Percentiles rank a stretch among this genome's conserved stretches.
phyloP scores from a whole-genome alignment of 2,888 invertebrate species.

The Latrodectus elegans region DNA sequence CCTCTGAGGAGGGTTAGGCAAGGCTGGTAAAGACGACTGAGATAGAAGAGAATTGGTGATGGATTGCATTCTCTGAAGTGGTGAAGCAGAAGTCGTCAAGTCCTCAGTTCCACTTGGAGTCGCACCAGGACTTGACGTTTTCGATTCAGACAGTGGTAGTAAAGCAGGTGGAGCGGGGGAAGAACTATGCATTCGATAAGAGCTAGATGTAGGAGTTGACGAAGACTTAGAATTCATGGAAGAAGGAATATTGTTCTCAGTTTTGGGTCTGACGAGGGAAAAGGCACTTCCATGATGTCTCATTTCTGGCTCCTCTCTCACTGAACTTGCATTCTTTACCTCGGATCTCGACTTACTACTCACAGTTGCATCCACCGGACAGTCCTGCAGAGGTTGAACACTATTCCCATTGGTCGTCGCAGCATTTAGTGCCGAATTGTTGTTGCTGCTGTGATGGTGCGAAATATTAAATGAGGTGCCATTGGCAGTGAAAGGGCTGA shows the following conservation, averaged over 20 bases:
- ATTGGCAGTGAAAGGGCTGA: conserved; percentile 55
- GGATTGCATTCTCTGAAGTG: conserved; percentile 96
- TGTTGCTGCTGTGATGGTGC: conserved; percentile 51
- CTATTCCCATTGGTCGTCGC: conserved; percentile 36
- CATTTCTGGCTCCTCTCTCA: conserved; percentile 70
- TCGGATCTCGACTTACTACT: conserved; percentile 55
- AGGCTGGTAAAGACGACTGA: conserved; percentile 86
- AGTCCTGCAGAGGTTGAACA: conserved; percentile 56
- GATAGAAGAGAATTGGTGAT: conserved; percentile 94
- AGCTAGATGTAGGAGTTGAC: conserved; percentile 36
- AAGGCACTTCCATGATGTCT: conserved; percentile 80
- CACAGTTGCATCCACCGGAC: conserved; percentile 68
- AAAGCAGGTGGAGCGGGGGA: conserved; percentile 61
- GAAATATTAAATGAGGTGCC: conserved; percentile 49
- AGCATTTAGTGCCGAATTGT: conserved; percentile 28
- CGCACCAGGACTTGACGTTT: conserved; percentile 50
- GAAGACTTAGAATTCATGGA: conserved; percentile 57
- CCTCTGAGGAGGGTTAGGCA: conserved; percentile 87
- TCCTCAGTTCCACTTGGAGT: conserved; percentile 80
- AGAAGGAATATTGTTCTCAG: conserved; percentile 79
- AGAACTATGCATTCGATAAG: conserved; percentile 45
- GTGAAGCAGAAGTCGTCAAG: conserved; percentile 88
- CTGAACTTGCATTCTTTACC: conserved; percentile 28
- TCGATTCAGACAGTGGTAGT: conserved; percentile 52
- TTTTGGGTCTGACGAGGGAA: conserved; percentile 89